Evolutionary conservation across 2,888 invertebrate species (phyloP).

Genomic region (Macrosoma leucophasiata): DNA sequence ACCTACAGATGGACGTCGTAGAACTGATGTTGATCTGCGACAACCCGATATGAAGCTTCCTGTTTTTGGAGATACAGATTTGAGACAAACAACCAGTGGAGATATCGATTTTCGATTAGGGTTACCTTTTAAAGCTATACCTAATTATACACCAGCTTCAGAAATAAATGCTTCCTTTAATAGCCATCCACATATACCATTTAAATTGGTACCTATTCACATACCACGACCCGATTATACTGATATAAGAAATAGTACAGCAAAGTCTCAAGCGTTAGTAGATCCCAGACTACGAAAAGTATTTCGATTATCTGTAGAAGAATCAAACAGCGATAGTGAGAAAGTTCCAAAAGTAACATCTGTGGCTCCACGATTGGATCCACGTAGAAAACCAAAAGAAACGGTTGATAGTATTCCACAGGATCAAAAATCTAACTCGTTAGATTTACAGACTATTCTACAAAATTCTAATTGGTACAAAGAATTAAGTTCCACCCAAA

Average conservation of each 20-base stretch:
- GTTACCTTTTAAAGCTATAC: conserved; percentile 85
- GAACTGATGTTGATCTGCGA: conserved; percentile 71
- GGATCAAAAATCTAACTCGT: conserved; percentile 51
- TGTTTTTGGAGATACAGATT: conserved; percentile 79
- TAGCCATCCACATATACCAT: conserved; percentile 84
- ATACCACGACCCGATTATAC: conserved; percentile 86
- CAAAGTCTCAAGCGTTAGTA: conserved; percentile 81
- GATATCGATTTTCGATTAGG: conserved; percentile 86
- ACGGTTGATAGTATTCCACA: conserved; percentile 34
- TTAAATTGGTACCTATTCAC: conserved; percentile 77
- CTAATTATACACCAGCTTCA: conserved; percentile 88
- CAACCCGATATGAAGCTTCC: conserved; percentile 71
- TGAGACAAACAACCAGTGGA: conserved; percentile 71
- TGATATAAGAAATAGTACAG: conserved; percentile 81
- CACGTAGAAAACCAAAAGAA: conserved; percentile 65
- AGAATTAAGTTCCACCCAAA: conserved; percentile 82
- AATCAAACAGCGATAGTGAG: conserved; percentile 77
- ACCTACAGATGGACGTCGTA: conserved; percentile 61
- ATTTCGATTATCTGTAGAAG: conserved; percentile 80
- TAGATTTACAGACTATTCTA: conserved; percentile 77
- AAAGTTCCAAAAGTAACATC: conserved; percentile 51
- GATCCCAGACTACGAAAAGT: conserved; percentile 87
- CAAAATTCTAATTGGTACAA: conserved; percentile 83
- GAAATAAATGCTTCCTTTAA: conserved; percentile 90
- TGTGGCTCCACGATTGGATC: conserved; percentile 61